phyloP scores from a whole-genome alignment of 1,140 invertebrate genomes.

The Caenorhabditis tropicalis region DNA sequence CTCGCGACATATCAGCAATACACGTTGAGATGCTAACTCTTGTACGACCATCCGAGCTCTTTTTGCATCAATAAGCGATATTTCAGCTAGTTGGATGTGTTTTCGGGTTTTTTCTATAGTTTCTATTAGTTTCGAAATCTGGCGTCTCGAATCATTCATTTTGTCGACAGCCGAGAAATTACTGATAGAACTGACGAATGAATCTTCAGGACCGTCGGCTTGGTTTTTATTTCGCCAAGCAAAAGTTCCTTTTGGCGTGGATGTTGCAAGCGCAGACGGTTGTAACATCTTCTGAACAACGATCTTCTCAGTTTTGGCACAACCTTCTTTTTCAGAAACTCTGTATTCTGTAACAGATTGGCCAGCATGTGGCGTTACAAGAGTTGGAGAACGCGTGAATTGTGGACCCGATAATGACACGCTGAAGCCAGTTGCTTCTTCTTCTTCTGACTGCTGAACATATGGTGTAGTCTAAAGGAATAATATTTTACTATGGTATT shows the following conservation, averaged over 20 bases:
- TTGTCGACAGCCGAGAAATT: conserved; percentile 19
- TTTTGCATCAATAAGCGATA: conserved; percentile 1
- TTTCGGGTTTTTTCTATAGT: conserved; percentile 16
- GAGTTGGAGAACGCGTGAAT: conserved; percentile 18
- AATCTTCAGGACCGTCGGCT: background rate
- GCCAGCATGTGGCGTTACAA: conserved; percentile 12
- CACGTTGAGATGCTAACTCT: conserved; percentile 5
- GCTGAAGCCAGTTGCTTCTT: conserved; percentile 3
- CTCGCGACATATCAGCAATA: background rate
- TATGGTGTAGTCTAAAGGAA: conserved; percentile 11
- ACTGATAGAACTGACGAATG: conserved; percentile 16
- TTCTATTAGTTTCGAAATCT: background rate
- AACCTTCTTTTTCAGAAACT: conserved; percentile 30
- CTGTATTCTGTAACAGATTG: conserved; percentile 12
- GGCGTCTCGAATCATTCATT: conserved; percentile 13
- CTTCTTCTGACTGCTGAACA: background rate
- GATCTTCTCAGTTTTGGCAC: background rate
- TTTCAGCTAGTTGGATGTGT: conserved; percentile 4
- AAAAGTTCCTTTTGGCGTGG: conserved; percentile 17
- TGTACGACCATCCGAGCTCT: background rate
- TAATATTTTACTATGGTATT: background rate
- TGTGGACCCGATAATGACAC: background rate
- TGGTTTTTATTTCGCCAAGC: background rate
- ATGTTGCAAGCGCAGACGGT: conserved; percentile 11
- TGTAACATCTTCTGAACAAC: conserved; percentile 8